Evolutionary conservation across 1,140 invertebrate species (phyloP), one percentile per base, ranked within the genome.

Genomic region (Eumaeus atala): DNA sequence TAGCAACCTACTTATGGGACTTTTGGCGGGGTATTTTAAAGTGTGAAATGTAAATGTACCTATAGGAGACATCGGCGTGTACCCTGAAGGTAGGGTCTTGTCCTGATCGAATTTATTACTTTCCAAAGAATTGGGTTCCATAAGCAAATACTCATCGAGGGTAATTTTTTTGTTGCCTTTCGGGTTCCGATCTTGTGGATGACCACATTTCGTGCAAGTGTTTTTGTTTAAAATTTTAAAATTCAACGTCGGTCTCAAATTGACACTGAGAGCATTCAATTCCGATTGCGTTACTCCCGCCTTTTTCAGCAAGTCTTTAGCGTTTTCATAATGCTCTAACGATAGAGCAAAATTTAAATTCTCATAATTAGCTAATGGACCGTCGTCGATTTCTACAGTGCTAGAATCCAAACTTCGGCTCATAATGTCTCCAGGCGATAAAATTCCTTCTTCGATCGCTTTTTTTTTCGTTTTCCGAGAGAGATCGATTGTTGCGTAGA

Each of bases 261-360:
- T 86, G 38, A 78, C 72, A 49, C 81, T 83, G 14, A 89, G 71
- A 7, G 88, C 86, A 42, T 89, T 79, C 4, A 88, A 64, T 54
- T 90, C 89, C 2, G 80, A 67, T 55, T 89, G 74, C 7, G 88
- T 88, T 7, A 90, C 84, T 8, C 90, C 89, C 2, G 89, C 89
- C 67, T 89, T 90, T 16, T 86, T 77, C n/a, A 92, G 62, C 35
- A 92, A 75, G 67, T 93, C 92, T 76, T 92, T 92, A 36, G 92
- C 91, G 68, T 94, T 94, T 74, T 95, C 93, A 64, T 94, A 94
- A 56, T 93, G 88, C 64, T 93, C 91, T 11, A 94, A 72, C 0
- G 92, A 94, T 62, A 93, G 88, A 60, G 92, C 92, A 76, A 95
- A 94, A 59, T 92, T 91, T 62, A 94, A 89, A 70, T 95, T 95